A percentile compares a stretch with the other conserved stretches of the same genome.
These are phyloP conservation scores for Fopius arisanus DNA, from an alignment of 1,140 invertebrate species.

Conservation along the genomic window DNA sequence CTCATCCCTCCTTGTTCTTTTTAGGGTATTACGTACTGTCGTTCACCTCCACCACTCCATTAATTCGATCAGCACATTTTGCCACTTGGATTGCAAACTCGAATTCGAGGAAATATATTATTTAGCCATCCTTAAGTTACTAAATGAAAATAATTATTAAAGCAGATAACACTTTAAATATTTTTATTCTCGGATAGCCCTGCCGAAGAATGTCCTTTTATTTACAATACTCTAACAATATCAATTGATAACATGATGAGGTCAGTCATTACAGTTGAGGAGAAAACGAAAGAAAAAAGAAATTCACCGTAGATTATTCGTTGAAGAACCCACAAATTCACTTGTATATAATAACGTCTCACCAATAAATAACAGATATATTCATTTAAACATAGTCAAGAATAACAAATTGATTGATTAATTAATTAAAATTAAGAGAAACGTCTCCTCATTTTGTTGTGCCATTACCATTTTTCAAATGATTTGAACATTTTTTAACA, in stretches of 20 bases:
- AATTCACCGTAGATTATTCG: constrained; percentile 31
- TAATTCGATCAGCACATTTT: background rate
- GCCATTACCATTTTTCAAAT: constrained; percentile 1
- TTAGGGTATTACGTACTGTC: background rate
- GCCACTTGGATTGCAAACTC: background rate
- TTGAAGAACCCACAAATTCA: constrained; percentile 5
- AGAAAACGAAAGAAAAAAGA: constrained; percentile 36
- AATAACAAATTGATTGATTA: constrained; percentile 42
- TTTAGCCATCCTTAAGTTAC: too few relatives aligned
- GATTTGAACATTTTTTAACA: constrained; percentile 28
- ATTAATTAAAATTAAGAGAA: constrained; percentile 12
- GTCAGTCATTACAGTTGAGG: constrained; percentile 41
- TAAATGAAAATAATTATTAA: background rate
- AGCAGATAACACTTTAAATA: constrained; percentile 37
- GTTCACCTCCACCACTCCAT: background rate
- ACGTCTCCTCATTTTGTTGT: background rate
- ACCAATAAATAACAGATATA: constrained; percentile 5
- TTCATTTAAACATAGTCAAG: constrained; percentile 10
- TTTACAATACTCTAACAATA: constrained; percentile 52
- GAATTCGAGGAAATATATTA: background rate
- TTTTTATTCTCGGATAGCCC: constrained; percentile 46
- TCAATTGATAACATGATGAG: constrained; percentile 38
- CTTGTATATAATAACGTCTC: constrained; percentile 35
- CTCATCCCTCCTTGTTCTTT: background rate
- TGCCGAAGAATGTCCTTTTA: constrained; percentile 46